Conservation (phyloP, 2,797 vertebrate species). For the Pteropus rufus region DNA sequence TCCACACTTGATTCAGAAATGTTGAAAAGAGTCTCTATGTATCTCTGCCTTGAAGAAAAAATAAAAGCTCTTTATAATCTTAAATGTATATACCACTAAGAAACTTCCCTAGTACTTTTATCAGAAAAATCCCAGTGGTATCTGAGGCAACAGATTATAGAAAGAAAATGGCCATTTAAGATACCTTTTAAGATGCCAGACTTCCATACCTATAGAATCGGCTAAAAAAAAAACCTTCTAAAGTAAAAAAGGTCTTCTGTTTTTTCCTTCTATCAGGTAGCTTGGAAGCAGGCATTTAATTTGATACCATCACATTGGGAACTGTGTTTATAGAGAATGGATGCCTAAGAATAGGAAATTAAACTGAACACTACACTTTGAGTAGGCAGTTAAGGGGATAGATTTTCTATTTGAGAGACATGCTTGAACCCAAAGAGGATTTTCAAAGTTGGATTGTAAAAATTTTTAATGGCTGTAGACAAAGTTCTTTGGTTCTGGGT, state of each 20-base stretch:
- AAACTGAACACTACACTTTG: slow-evolving; percentile 45
- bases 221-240: background rate
- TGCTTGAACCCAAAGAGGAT: background rate
- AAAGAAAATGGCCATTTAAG: background rate
- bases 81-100: background rate
- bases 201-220: background rate
- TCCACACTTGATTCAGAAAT: background rate
- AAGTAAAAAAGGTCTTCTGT: background rate
- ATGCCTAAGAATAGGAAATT: slow-evolving; percentile 37
- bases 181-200: background rate
- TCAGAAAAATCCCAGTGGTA: background rate
- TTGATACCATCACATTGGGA: slow-evolving; percentile 43
- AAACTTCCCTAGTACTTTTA: background rate
- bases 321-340: background rate
- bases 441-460: background rate
- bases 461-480: background rate
- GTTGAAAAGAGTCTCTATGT: background rate
- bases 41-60: background rate
- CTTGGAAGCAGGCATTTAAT: slow-evolving; percentile 43
- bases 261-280: background rate
- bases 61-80: background rate
- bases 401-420: background rate
- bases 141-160: background rate
- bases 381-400: background rate
- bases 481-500: background rate